Percentiles rank a stretch among this genome's conserved stretches.
These are phyloP conservation scores for Melipona quadrifasciata DNA, from an alignment of 1,140 invertebrate species.

Conservation along the genomic window DNA sequence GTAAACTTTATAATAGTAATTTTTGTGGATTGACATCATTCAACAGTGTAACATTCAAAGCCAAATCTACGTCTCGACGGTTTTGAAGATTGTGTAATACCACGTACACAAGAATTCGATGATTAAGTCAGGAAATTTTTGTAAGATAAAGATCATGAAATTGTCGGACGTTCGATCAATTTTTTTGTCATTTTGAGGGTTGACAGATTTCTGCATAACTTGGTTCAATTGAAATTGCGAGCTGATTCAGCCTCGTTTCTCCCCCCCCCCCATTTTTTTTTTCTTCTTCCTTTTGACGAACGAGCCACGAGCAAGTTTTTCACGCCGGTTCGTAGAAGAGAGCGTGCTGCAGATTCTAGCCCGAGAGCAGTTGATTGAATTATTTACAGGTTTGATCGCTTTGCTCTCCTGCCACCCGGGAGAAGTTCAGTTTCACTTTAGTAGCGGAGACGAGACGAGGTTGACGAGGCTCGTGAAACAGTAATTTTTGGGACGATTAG, in stretches of 20 bases:
- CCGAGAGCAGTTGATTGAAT: slow-evolving; percentile 31
- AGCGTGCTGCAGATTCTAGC: slow-evolving; percentile 1
- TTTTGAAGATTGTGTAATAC: no score
- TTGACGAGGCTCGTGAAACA: background rate
- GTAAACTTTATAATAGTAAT: no score
- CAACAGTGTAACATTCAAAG: no score
- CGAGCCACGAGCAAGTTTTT: slow-evolving; percentile 21
- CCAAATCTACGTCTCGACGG: no score
- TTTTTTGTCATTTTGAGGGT: no score
- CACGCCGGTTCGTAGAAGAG: slow-evolving; percentile 23
- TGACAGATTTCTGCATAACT: no score
- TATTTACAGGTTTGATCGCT: slow-evolving; percentile 34
- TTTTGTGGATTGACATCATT: no score
- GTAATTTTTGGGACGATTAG: background rate
- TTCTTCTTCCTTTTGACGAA: background rate
- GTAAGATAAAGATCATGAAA: no score
- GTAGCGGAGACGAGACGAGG: background rate
- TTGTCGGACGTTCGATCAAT: no score
- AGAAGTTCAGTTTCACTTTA: background rate
- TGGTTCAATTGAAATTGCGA: no score
- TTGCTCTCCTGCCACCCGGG: background rate
- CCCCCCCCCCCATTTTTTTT: background rate
- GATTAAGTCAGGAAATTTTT: no score
- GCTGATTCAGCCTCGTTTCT: background rate
- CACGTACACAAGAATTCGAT: no score